These are phyloP conservation scores for Graphium colonna DNA, from an alignment of 2,888 invertebrate genomes.

Conservation along the genomic window DNA sequence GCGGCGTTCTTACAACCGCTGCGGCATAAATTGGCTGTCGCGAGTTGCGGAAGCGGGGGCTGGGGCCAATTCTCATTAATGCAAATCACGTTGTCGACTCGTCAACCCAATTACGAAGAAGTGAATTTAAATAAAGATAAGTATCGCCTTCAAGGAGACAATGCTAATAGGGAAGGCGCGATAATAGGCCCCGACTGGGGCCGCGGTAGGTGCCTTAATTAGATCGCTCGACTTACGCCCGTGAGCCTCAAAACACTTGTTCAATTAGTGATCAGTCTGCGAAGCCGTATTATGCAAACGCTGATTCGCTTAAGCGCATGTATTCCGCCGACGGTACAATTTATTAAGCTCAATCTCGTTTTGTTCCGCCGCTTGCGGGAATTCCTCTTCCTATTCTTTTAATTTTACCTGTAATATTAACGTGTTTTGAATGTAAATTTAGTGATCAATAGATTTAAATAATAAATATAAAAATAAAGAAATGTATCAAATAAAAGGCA, in stretches of 20 bases:
- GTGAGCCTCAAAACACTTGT: conserved; percentile 73
- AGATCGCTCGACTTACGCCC: conserved; percentile 73
- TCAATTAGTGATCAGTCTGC: conserved; percentile 72
- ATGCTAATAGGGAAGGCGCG: conserved; percentile 78
- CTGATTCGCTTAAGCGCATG: conserved; percentile 29
- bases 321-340: neutral
- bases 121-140: conserved; percentile 81
- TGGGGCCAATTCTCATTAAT: conserved; percentile 76
- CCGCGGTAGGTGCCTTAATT: conserved; percentile 75
- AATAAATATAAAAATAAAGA: too few species aligned
- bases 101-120: conserved; percentile 81
- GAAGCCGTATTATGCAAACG: conserved; percentile 60
- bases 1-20: conserved; percentile 56
- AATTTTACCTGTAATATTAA: neutral
- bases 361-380: neutral
- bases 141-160: conserved; percentile 79
- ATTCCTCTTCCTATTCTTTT: neutral
- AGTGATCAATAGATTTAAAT: too few species aligned
- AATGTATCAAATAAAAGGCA: too few species aligned
- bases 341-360: conserved; percentile 2
- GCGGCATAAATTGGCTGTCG: conserved; percentile 67
- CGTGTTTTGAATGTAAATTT: too few species aligned
- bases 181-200: conserved; percentile 73
- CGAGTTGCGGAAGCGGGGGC: conserved; percentile 59
- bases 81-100: conserved; percentile 81